Percentiles rank a stretch among this genome's conserved stretches.
Conservation (phyloP, 2,888 invertebrate species). For the Notocelia uddmanniana region DNA sequence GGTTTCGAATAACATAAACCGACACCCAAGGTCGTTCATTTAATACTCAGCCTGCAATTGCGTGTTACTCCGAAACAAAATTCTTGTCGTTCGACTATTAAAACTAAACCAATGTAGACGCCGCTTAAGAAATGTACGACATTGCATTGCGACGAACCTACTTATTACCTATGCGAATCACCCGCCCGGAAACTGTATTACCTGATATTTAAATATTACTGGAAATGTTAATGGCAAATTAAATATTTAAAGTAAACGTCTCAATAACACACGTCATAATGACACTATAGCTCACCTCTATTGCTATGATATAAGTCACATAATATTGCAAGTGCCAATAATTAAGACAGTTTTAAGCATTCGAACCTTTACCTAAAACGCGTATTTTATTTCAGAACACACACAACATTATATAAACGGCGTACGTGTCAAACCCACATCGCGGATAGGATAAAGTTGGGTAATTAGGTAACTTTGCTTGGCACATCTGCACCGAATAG, state of each 20-base stretch:
- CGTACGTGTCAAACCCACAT: constrained; percentile 42
- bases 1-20: no score
- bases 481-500: constrained; percentile 38
- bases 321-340: no score
- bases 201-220: background rate
- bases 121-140: background rate
- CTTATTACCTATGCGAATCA: constrained; percentile 2
- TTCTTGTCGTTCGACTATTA: no score
- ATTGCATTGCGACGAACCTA: background rate
- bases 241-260: no score
- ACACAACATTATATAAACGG: constrained; percentile 18
- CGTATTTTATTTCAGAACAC: background rate
- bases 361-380: no score
- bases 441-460: constrained; percentile 38
- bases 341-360: no score
- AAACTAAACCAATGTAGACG: background rate
- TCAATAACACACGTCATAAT: no score
- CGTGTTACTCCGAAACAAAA: no score
- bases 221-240: background rate
- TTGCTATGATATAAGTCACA: no score
- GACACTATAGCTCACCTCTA: no score
- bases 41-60: no score
- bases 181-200: constrained; percentile 10
- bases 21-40: no score
- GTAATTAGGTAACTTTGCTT: constrained; percentile 39